Percentiles rank a stretch among this genome's conserved stretches.
These are phyloP conservation scores for Mesembrinibis cayennensis DNA, from an alignment of 2,113 vertebrate genomes.

Conservation along the genomic window DNA sequence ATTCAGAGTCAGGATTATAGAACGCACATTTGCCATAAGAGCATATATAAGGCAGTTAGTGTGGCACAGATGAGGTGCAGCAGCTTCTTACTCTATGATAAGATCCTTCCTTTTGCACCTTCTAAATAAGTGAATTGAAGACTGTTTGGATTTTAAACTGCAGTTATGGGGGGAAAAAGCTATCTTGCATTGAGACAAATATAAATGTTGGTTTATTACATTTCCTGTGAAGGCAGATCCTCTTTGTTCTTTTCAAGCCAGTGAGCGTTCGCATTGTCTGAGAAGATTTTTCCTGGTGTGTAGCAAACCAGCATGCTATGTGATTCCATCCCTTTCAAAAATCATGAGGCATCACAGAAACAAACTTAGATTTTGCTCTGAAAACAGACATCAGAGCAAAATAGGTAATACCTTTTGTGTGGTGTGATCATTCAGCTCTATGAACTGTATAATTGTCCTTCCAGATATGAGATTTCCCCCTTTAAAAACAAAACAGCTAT, in stretches of 20 bases:
- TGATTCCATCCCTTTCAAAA: background rate
- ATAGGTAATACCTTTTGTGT: background rate
- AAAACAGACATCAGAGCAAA: background rate
- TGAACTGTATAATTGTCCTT: slow-evolving; percentile 4
- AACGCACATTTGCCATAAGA: background rate
- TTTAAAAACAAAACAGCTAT: background rate
- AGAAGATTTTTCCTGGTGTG: background rate
- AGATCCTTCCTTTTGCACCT: background rate
- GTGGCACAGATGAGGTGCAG: background rate
- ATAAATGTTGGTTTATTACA: background rate
- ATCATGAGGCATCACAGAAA: background rate
- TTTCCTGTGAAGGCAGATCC: background rate
- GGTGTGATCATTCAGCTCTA: background rate
- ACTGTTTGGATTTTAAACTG: background rate
- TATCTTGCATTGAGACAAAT: background rate
- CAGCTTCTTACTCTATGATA: background rate
- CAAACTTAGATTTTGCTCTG: background rate
- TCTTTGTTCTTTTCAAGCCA: background rate
- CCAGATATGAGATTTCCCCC: background rate
- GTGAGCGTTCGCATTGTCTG: background rate
- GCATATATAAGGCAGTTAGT: background rate
- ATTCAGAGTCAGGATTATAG: background rate
- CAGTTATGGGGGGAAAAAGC: background rate
- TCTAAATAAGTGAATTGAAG: background rate
- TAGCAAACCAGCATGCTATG: background rate